Percentiles rank a stretch among this genome's conserved stretches.
Conservation (phyloP, 1,140 invertebrate genomes). For the Trichonephila clavipes region DNA sequence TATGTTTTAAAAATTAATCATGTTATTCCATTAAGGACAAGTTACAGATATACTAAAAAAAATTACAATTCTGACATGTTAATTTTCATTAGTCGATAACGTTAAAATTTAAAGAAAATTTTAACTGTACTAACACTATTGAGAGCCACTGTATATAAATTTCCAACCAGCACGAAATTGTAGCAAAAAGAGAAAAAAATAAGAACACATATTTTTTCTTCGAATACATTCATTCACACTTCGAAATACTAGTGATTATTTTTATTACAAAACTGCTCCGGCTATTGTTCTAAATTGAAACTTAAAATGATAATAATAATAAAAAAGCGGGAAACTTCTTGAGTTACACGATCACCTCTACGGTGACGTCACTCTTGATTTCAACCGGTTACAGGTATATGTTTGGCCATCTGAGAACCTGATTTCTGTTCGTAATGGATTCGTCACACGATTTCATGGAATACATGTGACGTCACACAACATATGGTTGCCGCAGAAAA, state of each 20-base stretch:
- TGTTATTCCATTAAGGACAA: too few species aligned
- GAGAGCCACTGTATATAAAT: too few species aligned
- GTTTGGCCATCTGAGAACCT: neutral
- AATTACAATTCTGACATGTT: too few species aligned
- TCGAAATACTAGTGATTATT: neutral
- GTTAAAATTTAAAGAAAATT: too few species aligned
- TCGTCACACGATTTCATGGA: neutral
- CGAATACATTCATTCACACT: neutral
- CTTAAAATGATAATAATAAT: neutral
- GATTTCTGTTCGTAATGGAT: neutral
- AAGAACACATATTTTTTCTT: too few species aligned
- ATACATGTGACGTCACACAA: slow-evolving; percentile 34
- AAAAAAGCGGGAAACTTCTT: neutral
- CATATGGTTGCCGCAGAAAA: slow-evolving; percentile 56
- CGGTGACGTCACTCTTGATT: neutral
- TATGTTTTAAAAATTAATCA: too few species aligned
- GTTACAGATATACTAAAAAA: too few species aligned
- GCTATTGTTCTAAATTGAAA: neutral
- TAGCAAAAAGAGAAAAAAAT: too few species aligned
- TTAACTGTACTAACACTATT: too few species aligned
- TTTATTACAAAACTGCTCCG: neutral
- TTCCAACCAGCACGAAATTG: too few species aligned
- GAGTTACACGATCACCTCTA: neutral
- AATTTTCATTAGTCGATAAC: too few species aligned
- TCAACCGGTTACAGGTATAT: slow-evolving; percentile 41